Evolutionary conservation across 1,140 invertebrate genomes (phyloP), one percentile per base, ranked within the genome.

Genomic region (Bombus difficillimus): DNA sequence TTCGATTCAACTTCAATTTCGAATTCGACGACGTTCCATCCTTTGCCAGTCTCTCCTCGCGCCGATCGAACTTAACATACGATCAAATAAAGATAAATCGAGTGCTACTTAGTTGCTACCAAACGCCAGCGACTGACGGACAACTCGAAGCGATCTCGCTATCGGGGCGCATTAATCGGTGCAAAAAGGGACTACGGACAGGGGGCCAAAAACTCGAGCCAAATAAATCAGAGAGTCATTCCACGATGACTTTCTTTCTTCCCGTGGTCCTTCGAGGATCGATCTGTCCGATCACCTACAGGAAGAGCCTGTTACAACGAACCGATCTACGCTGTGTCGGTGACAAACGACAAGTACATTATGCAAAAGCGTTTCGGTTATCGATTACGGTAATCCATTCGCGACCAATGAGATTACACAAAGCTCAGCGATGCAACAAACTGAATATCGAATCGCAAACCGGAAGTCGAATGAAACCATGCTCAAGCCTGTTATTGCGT

Each of bases 271-370:
- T 32, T 41, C 34, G 34, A 25, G 34, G 37, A 32, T 74, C 53
- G 41, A 47, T 43, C 57, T 25, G 57, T n/a, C 78, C 34, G 79
- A 81, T 81, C 53, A 0, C 18, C 6, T 10, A 25, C 10, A 28
- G 4, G 6, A 1, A 71, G 15, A n/a, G 8, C 47, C 22, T 4
- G 5, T 22, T 28, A 25, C 32, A 18, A 18, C 12, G 53, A 53
- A 25, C 37, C 73, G 37, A 84, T 43, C 83, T 34, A 28, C 28
- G 41, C 68, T 34, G 22, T 25, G n/a, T 47, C 66, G 77, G 83
- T 79, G 77, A 85, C 83, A 80, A 80, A 85, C 83, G 77, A 71
- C 78, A 64, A 80, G 83, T 85, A 57, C 83, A 80, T 85, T 85
- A 85, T 85, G 83, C 57, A 72, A 85, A 85, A 85, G 13, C 77